Percentiles rank a stretch among this genome's conserved stretches.
Evolutionary conservation across 2,888 invertebrate genomes (phyloP).

Genomic region (Drosophila seclusa): DNA sequence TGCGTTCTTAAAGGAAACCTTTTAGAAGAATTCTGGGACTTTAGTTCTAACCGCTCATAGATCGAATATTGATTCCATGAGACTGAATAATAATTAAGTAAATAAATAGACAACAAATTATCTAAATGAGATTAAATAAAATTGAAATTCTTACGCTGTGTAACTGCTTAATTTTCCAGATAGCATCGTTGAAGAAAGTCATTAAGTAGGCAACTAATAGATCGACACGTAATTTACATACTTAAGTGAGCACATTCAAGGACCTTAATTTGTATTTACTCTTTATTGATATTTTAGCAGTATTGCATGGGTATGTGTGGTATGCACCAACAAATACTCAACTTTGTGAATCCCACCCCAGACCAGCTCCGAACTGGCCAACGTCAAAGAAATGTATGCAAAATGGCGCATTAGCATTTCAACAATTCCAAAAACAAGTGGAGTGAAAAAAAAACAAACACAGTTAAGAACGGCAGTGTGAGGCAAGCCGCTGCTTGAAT

Average conservation of each 20-base stretch:
- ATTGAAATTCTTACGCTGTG: neutral
- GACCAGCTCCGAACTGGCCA: slow-evolving; percentile 46
- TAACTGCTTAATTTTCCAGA: neutral
- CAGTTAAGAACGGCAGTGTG: neutral
- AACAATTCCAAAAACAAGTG: slow-evolving; percentile 60
- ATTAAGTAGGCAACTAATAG: neutral
- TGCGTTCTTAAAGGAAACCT: neutral
- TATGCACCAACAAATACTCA: slow-evolving; percentile 2
- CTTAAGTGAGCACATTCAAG: slow-evolving; percentile 8
- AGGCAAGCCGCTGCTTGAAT: neutral
- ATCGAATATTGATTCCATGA: neutral
- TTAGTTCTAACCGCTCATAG: neutral
- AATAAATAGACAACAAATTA: neutral
- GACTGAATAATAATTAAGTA: neutral
- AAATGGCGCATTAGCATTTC: slow-evolving; percentile 80
- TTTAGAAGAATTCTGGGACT: neutral
- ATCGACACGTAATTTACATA: slow-evolving; percentile 6
- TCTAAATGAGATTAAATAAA: neutral
- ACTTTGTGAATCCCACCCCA: slow-evolving; percentile 7
- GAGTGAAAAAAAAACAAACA: slow-evolving; percentile 21
- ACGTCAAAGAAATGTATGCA: slow-evolving; percentile 69
- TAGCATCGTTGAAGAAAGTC: neutral
- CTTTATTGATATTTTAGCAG: slow-evolving; percentile 4
- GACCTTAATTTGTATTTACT: slow-evolving; percentile 6
- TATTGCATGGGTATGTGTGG: neutral